Evolutionary conservation across 2,113 vertebrate species (phyloP), one percentile per base, ranked within the genome.

Genomic region (Tapirus terrestris): DNA sequence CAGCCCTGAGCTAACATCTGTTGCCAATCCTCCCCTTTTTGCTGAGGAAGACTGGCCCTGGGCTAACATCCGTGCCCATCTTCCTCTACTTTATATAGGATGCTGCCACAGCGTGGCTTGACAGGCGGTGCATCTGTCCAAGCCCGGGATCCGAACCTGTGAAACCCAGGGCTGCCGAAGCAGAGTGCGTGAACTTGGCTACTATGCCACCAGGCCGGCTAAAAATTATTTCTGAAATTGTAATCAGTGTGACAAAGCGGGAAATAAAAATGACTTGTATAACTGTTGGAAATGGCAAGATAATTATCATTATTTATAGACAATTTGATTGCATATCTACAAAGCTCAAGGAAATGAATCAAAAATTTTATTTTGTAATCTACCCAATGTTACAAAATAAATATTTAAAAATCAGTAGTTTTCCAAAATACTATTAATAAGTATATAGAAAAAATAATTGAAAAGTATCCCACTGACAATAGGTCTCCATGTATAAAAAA

Each of bases 331-430:
- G 3, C 43, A 65, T 75, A 76, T 48, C 36, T 94, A 89, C 51
- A 76, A 89, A 94, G 9, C 14, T 2, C 33, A 80, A 85, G 58
- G 31, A 97, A 89, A 48, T 60, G 3, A 75, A 70, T 21, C 1
- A 20, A 45, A 94, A 94, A 31, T 43, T 53, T 85, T 83, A 73
- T 94, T 85, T 93, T 86, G 65, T 68, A 89, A 68, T 91, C 31
- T 61, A 86, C 3, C 5, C 1, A 31, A 8, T 75, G n/a, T 61
- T 77, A 89, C 12, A 89, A 70, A 84, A 93, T 48, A 93, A 51
- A 39, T n/a, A 58, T 20, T 60, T 81, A 83, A 91, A 91, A 63
- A 33, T 73, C 6, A 45, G 5, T 43, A 61, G 25, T 75, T 85
- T 96, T 94, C 3, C 25, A 81, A 77, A 96, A 33, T 48, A 63